Evolutionary conservation across 2,888 invertebrate genomes (phyloP).

Genomic region (Pammene aurita): DNA sequence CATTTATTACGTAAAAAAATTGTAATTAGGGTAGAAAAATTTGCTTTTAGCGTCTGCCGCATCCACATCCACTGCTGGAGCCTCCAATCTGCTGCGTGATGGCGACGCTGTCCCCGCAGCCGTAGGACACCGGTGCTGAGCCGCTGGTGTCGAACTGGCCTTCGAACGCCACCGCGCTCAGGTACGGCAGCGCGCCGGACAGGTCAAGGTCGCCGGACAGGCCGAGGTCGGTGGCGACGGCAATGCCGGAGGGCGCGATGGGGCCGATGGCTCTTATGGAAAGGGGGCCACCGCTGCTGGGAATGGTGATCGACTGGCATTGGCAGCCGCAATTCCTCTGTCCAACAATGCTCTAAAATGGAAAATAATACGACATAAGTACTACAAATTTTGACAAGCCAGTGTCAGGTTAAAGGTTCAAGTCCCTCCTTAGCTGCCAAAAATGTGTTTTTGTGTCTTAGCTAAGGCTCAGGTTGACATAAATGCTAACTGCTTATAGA

Average conservation of each 20-base stretch:
- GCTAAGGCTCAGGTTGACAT: no score
- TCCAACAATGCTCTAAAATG: constrained; percentile 6
- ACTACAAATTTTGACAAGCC: no score
- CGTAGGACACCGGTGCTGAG: constrained; percentile 20
- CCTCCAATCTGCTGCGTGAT: constrained; percentile 37
- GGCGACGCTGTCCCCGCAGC: constrained; percentile 26
- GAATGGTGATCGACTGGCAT: constrained; percentile 17
- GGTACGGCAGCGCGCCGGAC: constrained; percentile 45
- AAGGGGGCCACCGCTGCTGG: constrained; percentile 22
- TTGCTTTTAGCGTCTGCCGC: not conserved
- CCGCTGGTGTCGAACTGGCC: constrained; percentile 29
- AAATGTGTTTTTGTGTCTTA: no score
- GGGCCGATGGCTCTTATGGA: constrained; percentile 51
- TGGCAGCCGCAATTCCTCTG: not conserved
- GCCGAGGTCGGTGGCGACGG: constrained; percentile 54
- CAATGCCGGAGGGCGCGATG: constrained; percentile 53
- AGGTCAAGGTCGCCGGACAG: constrained; percentile 55
- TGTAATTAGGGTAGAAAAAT: no score
- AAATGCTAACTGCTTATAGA: no score
- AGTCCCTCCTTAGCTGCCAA: no score
- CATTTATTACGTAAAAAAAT: not conserved
- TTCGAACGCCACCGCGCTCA: constrained; percentile 28
- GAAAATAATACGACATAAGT: not conserved
- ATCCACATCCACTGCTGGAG: not conserved
- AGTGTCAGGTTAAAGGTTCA: no score